These are phyloP conservation scores for Latrodectus hesperus DNA, from an alignment of 2,888 invertebrate species.

Conservation along the genomic window DNA sequence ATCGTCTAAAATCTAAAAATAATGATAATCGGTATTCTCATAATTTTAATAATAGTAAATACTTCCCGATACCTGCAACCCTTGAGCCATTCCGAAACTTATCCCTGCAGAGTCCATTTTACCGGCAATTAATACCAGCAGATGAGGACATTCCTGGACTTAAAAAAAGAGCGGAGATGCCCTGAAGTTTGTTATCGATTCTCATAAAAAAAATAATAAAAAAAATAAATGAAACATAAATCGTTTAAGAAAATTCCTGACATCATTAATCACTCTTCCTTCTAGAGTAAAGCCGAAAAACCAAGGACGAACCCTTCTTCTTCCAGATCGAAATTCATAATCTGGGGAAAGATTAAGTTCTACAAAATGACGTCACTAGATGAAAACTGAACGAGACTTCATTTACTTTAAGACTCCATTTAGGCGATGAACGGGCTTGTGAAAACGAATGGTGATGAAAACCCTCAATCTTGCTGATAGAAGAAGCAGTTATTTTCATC, in stretches of 20 bases:
- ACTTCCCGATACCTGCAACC: no score
- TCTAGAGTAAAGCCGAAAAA: constrained; percentile 7
- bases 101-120: no score
- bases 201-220: neutral
- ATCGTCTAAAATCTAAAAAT: no score
- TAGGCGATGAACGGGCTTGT: neutral
- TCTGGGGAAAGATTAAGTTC: constrained; percentile 20
- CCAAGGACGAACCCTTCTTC: constrained; percentile 4
- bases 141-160: no score
- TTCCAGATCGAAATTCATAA: constrained; percentile 15
- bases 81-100: no score
- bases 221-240: neutral
- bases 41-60: no score
- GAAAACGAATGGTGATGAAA: neutral
- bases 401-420: neutral
- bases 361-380: neutral
- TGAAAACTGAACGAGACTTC: neutral
- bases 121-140: no score
- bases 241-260: constrained; percentile 12
- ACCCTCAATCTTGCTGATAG: neutral
- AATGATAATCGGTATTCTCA: no score
- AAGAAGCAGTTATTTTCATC: no score
- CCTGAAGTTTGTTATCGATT: neutral
- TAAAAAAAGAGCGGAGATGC: neutral
- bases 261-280: constrained; percentile 33